Evolutionary conservation across 53 echinoderm and acorn worm species (phyloP).

Genomic region (Temnopleurus reevesii): DNA sequence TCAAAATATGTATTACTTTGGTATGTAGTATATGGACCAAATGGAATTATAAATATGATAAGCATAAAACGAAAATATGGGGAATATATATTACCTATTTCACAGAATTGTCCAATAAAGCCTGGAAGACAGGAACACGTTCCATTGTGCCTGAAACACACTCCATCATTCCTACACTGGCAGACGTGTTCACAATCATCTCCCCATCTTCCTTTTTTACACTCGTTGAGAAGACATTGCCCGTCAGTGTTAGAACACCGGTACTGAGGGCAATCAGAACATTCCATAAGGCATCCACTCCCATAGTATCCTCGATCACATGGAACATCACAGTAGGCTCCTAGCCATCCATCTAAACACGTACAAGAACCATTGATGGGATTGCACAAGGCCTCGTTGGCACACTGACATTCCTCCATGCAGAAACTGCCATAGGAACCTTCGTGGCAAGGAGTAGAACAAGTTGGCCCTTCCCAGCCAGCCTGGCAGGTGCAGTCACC

Average conservation of each 20-base stretch:
- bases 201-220: constrained; percentile 57
- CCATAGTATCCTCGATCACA: constrained; percentile 71
- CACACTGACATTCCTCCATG: constrained; percentile 63
- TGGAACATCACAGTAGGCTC: constrained; percentile 51
- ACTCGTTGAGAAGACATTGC: constrained; percentile 1
- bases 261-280: constrained; percentile 34
- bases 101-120: constrained; percentile 66
- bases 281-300: constrained; percentile 51
- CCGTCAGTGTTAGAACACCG: constrained; percentile 13
- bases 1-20: background rate
- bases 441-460: constrained; percentile 58
- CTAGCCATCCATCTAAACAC: constrained; percentile 70
- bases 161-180: constrained; percentile 68
- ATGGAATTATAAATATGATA: background rate
- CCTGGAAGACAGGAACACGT: constrained; percentile 67
- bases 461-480: constrained; percentile 76
- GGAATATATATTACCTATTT: constrained; percentile 44
- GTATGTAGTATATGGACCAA: background rate
- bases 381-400: constrained; percentile 72
- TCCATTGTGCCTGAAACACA: constrained; percentile 63
- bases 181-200: constrained; percentile 64
- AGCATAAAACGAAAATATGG: no score
- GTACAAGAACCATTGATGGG: constrained; percentile 69
- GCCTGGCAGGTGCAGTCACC: constrained; percentile 73
- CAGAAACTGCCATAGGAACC: constrained; percentile 72